These are phyloP conservation scores for Bombus balteatus DNA, from an alignment of 1,140 invertebrate genomes.

Conservation along the genomic window DNA sequence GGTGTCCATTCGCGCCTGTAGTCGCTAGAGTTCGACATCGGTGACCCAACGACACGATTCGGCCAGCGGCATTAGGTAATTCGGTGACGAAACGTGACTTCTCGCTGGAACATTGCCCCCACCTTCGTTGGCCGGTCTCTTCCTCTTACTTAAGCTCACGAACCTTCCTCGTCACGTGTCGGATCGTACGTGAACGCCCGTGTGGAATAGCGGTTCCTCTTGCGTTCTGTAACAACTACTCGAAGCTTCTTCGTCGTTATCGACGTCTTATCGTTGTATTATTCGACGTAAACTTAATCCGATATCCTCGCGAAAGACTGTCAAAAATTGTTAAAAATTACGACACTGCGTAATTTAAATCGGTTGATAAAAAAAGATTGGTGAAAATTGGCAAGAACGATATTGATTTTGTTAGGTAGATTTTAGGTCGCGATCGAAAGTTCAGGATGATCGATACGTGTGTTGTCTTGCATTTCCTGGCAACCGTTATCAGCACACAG, in stretches of 20 bases:
- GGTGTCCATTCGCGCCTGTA: too few species aligned
- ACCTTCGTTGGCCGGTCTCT: background rate
- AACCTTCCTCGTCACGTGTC: slow-evolving; percentile 51
- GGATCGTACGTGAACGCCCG: slow-evolving; percentile 48
- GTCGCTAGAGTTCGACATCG: background rate
- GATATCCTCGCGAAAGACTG: background rate
- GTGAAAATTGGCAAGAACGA: too few species aligned
- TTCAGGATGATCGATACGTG: slow-evolving; percentile 35
- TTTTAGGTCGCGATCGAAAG: slow-evolving; percentile 41
- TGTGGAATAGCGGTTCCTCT: slow-evolving; percentile 68
- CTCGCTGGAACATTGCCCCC: slow-evolving; percentile 1
- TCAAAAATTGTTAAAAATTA: background rate
- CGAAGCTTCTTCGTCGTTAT: slow-evolving; percentile 48
- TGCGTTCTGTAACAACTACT: slow-evolving; percentile 60
- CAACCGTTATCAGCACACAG: slow-evolving; percentile 41
- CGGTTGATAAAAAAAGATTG: background rate
- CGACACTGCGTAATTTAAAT: background rate
- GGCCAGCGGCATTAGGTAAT: slow-evolving; percentile 53
- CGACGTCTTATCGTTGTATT: background rate
- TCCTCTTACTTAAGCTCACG: slow-evolving; percentile 26
- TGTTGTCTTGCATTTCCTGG: slow-evolving; percentile 19
- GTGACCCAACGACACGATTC: slow-evolving; percentile 63
- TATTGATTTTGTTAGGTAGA: background rate
- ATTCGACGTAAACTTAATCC: background rate
- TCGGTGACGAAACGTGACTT: slow-evolving; percentile 52